Conservation (phyloP, 2,113 vertebrate genomes). For the Sphaerodactylus townsendi region DNA sequence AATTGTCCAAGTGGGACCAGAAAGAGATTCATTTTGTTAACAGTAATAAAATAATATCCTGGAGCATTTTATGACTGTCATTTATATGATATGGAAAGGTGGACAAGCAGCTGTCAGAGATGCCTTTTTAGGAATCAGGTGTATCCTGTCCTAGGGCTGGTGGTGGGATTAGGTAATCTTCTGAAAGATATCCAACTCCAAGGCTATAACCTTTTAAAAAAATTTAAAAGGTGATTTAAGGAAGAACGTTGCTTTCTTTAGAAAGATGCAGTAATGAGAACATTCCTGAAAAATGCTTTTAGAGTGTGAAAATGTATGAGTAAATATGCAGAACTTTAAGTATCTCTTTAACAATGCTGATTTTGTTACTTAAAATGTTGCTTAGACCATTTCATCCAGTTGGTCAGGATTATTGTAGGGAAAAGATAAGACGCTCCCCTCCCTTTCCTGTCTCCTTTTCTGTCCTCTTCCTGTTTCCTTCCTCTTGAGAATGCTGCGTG, state of each 20-base stretch:
- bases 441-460: no score
- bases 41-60: background rate
- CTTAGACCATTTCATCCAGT: background rate
- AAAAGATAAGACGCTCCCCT: background rate
- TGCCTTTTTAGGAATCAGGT: background rate
- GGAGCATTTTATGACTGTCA: background rate
- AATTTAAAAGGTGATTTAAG: background rate
- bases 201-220: background rate
- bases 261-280: background rate
- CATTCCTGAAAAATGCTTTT: background rate
- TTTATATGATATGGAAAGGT: background rate
- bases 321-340: background rate
- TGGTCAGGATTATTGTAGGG: rapidly evolving
- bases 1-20: background rate
- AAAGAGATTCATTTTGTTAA: background rate
- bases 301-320: background rate
- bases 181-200: background rate
- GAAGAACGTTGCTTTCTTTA: background rate
- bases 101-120: background rate
- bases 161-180: background rate
- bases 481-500: no score
- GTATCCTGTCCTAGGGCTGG: background rate
- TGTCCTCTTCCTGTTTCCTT: no score
- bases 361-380: background rate
- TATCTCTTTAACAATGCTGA: background rate